Evolutionary conservation across 35 echinoderm and acorn worm species (phyloP), one percentile per base, ranked within the genome.

Genomic region (Patiria miniata): DNA sequence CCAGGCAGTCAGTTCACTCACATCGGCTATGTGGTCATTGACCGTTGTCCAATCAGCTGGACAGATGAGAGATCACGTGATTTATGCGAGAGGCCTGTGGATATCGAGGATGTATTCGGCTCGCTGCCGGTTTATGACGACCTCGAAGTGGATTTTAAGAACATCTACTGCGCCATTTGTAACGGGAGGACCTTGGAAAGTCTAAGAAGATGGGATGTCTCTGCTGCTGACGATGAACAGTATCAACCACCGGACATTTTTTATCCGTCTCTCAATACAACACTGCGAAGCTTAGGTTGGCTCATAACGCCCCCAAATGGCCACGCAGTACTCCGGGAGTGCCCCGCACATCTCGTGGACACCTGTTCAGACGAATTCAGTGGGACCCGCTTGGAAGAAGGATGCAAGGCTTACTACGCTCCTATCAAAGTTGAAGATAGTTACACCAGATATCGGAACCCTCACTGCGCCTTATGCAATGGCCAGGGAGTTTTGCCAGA

Each of bases 161-260:
- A 84, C 57, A 84, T 60, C 28, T 84, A 37, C 57, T 82, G 82
- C 38, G 82, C 82, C 28, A 17, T 60, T 23, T 84, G 82, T 28
- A 53, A 84, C 36, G 50, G 50, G 12, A 83, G 50, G 53, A 9
- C 51, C 19, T 84, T 60, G 39, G 33, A 44, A 4, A 44, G 19
- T 17, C 30, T 52, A 23, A 19, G 14, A 53, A 84, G 18, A 53
- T 84, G 38, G 57, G 51, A 58, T 61, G 53, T 84, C 8, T 53
- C 52, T 32, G 57, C 30, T n/a, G 21, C 19, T 28, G 34, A 28
- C 10, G 33, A 58, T 34, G 32, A 6, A 3, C n/a, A 52, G 28
- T 51, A 30, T 54, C 7, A 5, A 1, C n/a, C 47, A 6, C 21
- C 1, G 8, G 40, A 47, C 8, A 14, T 8, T 18, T 52, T 55